A percentile compares a stretch with the other conserved stretches of the same genome.
phyloP scores from a whole-genome alignment of 1,140 invertebrate genomes.

The Leguminivora glycinivorella region DNA sequence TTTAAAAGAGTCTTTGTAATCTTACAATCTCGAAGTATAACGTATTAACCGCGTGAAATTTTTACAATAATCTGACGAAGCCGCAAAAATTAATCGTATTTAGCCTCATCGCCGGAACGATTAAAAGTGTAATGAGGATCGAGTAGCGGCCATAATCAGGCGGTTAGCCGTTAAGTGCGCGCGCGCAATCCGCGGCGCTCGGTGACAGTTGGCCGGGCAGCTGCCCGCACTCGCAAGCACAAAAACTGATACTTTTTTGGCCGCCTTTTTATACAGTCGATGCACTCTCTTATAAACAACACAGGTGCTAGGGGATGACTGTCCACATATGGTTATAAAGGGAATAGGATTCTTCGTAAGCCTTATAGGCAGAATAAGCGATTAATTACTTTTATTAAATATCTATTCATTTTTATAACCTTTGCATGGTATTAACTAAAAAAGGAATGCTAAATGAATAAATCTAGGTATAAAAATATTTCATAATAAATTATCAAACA shows the following conservation, averaged over 20 bases:
- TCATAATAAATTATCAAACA: no score
- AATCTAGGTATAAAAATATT: no score
- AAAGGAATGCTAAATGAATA: no score
- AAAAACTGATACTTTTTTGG: conserved; percentile 75
- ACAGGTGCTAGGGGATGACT: conserved; percentile 73
- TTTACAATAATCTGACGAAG: conserved; percentile 6
- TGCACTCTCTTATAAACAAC: conserved; percentile 77
- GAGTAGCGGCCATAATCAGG: conserved; percentile 47
- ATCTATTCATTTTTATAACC: neutral
- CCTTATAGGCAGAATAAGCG: neutral
- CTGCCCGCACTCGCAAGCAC: conserved; percentile 68
- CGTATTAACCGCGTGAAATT: neutral
- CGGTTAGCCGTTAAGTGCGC: conserved; percentile 57
- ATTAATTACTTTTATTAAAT: no score
- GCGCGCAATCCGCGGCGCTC: conserved; percentile 51
- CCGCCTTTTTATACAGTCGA: conserved; percentile 67
- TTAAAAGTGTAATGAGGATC: conserved; percentile 34
- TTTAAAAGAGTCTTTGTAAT: neutral
- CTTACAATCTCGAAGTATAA: neutral
- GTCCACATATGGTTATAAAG: conserved; percentile 70
- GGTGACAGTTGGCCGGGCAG: conserved; percentile 74
- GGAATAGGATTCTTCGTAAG: conserved; percentile 20
- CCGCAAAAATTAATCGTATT: conserved; percentile 3
- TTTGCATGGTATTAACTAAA: no score
- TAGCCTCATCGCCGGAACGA: conserved; percentile 5